Evolutionary conservation across 37 sponge, comb jelly and placozoan genomes (phyloP), one percentile per base, ranked within the genome.

Genomic region (Oscarella lobularis): DNA sequence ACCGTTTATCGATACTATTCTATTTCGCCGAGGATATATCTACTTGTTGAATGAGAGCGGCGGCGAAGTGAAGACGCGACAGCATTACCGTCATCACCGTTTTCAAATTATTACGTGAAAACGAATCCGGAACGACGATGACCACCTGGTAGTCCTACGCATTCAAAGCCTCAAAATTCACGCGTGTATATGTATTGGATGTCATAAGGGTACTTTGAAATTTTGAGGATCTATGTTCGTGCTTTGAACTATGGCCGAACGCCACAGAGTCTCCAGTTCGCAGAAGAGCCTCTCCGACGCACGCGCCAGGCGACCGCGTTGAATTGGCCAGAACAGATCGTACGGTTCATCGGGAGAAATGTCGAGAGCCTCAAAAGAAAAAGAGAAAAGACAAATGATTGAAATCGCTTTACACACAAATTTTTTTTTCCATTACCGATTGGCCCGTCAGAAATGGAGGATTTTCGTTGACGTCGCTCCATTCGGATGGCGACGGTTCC

Each of bases 231-330:
- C 39, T 2, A 90, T 85, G 20, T 83, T 82, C 1, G 87, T 79
- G 39, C 75, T 81, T 30, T 87, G 86, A 33, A 85, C 76, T 54
- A 94, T 82, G 20, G 88, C 92, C 33, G 74, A 67, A 1, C 78
- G 81, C 95, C 95, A 94, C 33, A 94, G 73, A 72, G 86, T 87
- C 66, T 90, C 91, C 37, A 94, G 74, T 71, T 79, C 76, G 38
- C 75, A 76, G 36, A 87, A 66, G 39, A 94, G 82, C 41, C 60
- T 38, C 40, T 74, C 72, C 31, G 67, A 41, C 1, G 40, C 33
- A 0, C 80, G 68, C 40, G 86, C 85, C 14, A 89, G 73, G 3
- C 76, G 67, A 31, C 90, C 94, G 66, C 78, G 39, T 38, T 74
- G 81, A 38, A 94, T 73, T 9, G 95, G 95, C 86, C 85, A 87